phyloP scores from a whole-genome alignment of 2,888 invertebrate species.

The Xestia xanthographa region DNA sequence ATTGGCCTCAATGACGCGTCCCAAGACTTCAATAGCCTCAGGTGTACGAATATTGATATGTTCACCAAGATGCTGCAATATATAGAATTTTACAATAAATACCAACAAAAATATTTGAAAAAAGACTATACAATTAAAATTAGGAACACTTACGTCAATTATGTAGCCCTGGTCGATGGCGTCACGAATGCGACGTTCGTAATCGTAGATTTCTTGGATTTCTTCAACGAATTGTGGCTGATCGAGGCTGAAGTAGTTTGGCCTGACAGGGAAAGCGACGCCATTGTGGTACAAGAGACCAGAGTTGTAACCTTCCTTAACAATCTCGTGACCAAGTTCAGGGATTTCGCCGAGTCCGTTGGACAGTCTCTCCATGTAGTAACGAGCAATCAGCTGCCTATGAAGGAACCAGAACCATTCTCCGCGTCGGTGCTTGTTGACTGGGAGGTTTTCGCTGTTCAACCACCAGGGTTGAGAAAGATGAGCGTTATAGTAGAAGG shows the following conservation, averaged over 20 bases:
- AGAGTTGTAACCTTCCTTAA: slow-evolving; percentile 92
- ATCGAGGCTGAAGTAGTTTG: slow-evolving; percentile 89
- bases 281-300: slow-evolving; percentile 92
- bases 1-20: slow-evolving; percentile 92
- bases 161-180: slow-evolving; percentile 91
- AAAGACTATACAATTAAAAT: neutral
- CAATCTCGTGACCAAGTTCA: slow-evolving; percentile 88
- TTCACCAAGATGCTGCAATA: slow-evolving; percentile 84
- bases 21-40: slow-evolving; percentile 92
- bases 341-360: slow-evolving; percentile 93
- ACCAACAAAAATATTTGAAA: neutral
- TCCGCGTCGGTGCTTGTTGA: slow-evolving; percentile 91
- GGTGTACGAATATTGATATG: slow-evolving; percentile 91
- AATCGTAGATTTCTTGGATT: slow-evolving; percentile 84
- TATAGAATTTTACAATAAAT: neutral
- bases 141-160: slow-evolving; percentile 78
- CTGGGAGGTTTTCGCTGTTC: slow-evolving; percentile 87
- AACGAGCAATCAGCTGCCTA: slow-evolving; percentile 93
- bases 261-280: slow-evolving; percentile 92
- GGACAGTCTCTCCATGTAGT: slow-evolving; percentile 94
- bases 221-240: slow-evolving; percentile 84
- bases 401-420: slow-evolving; percentile 91
- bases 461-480: slow-evolving; percentile 92
- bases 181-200: slow-evolving; percentile 90
- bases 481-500: slow-evolving; percentile 91